A percentile compares a stretch with the other conserved stretches of the same genome.
Evolutionary conservation across 2,888 invertebrate genomes (phyloP).

Genomic region (Urechis unicinctus): DNA sequence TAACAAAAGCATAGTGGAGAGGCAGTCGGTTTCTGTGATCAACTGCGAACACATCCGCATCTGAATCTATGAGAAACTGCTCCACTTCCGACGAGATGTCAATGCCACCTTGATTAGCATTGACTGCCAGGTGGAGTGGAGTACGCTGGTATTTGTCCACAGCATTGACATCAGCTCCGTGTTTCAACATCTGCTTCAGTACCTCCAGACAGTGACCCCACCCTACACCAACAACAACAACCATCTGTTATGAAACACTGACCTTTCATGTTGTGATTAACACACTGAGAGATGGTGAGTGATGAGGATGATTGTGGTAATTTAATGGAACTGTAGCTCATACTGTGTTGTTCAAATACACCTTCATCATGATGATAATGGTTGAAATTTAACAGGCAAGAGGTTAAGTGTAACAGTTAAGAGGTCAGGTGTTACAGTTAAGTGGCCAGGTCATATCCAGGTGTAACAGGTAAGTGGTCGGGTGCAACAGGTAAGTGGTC

Average conservation of each 20-base stretch:
- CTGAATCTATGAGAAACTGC: constrained; percentile 48
- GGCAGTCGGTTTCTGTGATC: constrained; percentile 48
- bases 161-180: constrained; percentile 38
- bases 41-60: constrained; percentile 35
- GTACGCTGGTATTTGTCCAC: constrained; percentile 31
- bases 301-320: neutral
- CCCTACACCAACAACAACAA: constrained; percentile 21
- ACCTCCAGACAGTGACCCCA: constrained; percentile 11
- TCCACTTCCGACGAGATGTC: constrained; percentile 52
- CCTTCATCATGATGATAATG: too few species aligned
- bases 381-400: too few species aligned
- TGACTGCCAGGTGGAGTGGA: constrained; percentile 53
- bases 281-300: neutral
- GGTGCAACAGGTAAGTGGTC: too few species aligned
- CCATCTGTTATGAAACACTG: neutral
- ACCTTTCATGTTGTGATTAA: neutral
- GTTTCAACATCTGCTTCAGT: constrained; percentile 24
- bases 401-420: too few species aligned
- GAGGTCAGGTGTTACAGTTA: too few species aligned
- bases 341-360: too few species aligned
- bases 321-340: too few species aligned
- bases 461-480: too few species aligned
- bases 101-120: constrained; percentile 46
- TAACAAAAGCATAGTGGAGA: constrained; percentile 53
- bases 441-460: too few species aligned